Percentiles rank a stretch among this genome's conserved stretches.
Evolutionary conservation across 2,888 invertebrate species (phyloP).

Genomic region (Miltochrista miniata): DNA sequence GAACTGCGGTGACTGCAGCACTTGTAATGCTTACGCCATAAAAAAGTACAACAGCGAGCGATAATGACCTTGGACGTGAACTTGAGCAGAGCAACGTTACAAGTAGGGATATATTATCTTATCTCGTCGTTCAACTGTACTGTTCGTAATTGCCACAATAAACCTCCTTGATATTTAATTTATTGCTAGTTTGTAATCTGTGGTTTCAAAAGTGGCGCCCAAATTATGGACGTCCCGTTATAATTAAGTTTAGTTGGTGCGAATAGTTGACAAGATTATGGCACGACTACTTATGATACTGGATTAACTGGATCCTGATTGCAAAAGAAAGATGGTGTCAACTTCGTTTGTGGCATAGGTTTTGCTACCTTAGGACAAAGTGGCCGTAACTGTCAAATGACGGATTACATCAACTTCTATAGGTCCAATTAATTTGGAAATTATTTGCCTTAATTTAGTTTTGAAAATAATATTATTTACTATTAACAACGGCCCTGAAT

Average conservation of each 20-base stretch:
- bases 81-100: constrained; percentile 16
- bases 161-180: constrained; percentile 23
- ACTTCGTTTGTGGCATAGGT: background rate
- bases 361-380: too few species aligned
- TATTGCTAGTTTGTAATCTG: constrained; percentile 11
- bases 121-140: constrained; percentile 28
- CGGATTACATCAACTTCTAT: too few species aligned
- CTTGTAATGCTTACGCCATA: too few species aligned
- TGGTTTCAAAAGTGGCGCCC: background rate
- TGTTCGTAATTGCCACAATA: constrained; percentile 26
- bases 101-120: constrained; percentile 40
- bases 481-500: background rate
- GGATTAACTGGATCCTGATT: background rate
- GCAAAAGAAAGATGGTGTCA: background rate
- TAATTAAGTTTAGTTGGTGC: background rate
- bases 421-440: too few species aligned
- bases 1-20: too few species aligned
- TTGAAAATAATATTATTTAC: too few species aligned
- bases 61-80: constrained; percentile 34
- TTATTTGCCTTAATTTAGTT: too few species aligned
- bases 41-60: too few species aligned
- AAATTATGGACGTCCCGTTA: constrained; percentile 4
- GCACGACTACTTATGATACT: background rate
- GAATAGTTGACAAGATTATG: background rate
- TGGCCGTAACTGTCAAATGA: too few species aligned